phyloP scores from a whole-genome alignment of 1,140 invertebrate species.

The Bombus waltoni region DNA sequence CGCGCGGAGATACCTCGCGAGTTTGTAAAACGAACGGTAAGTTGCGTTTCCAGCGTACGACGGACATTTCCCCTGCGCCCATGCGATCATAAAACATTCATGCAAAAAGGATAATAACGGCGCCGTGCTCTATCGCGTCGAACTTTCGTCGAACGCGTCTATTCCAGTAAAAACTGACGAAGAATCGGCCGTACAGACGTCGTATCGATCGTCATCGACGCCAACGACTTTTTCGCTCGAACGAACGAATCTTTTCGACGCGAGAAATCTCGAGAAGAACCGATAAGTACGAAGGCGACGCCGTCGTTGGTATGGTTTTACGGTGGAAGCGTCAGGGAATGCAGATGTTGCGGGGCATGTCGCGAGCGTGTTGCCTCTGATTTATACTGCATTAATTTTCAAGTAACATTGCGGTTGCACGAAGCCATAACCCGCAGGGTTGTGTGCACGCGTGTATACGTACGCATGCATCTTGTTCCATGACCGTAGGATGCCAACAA shows the following conservation, averaged over 20 bases:
- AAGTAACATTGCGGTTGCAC: slow-evolving; percentile 42
- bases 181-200: background rate
- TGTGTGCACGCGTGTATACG: slow-evolving; percentile 10
- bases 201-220: background rate
- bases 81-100: slow-evolving; percentile 26
- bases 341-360: slow-evolving; percentile 28
- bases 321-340: slow-evolving; percentile 1
- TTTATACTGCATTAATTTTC: slow-evolving; percentile 60
- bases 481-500: slow-evolving; percentile 9
- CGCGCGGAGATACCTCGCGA: background rate
- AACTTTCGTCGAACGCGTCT: background rate
- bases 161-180: background rate
- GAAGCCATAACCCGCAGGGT: slow-evolving; percentile 25
- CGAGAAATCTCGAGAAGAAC: background rate
- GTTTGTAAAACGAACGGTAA: slow-evolving; percentile 20
- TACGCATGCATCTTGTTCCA: slow-evolving; percentile 16
- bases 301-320: background rate
- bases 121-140: background rate
- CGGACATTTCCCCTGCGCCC: background rate
- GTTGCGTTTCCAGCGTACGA: background rate
- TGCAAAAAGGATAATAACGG: slow-evolving; percentile 7
- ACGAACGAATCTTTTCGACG: background rate
- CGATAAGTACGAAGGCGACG: background rate
- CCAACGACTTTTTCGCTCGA: no score
- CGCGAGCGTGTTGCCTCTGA: slow-evolving; percentile 30